Conservation (phyloP, 2,888 invertebrate genomes). For the Anaspis maculata region DNA sequence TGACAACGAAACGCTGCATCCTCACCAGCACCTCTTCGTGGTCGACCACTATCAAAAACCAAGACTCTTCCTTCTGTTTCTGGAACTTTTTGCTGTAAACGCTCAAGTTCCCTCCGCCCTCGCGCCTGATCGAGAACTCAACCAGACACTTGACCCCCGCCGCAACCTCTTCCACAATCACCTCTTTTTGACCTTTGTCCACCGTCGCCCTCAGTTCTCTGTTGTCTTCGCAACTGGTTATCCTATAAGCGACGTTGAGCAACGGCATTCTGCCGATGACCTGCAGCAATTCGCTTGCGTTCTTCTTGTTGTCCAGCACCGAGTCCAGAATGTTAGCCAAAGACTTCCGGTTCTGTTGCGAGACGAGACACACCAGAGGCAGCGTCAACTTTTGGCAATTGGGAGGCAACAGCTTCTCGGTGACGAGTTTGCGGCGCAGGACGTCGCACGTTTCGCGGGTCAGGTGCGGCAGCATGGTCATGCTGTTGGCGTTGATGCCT, state of each 20-base stretch:
- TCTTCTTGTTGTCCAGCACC: slow-evolving; percentile 12
- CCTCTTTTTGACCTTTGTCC: not conserved
- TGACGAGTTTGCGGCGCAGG: slow-evolving; percentile 46
- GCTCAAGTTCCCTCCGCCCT: slow-evolving; percentile 36
- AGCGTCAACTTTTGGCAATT: slow-evolving; percentile 6
- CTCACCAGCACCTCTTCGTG: slow-evolving; percentile 63
- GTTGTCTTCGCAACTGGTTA: no score
- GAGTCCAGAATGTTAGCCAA: slow-evolving; percentile 1
- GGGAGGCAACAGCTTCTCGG: slow-evolving; percentile 3
- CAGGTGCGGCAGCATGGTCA: slow-evolving; percentile 71
- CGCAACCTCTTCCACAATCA: slow-evolving; percentile 34
- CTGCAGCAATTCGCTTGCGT: slow-evolving; percentile 26
- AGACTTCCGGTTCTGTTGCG: no score
- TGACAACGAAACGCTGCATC: slow-evolving; percentile 63
- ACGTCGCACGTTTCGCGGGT: slow-evolving; percentile 55
- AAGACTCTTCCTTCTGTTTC: slow-evolving; percentile 91
- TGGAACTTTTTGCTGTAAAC: slow-evolving; percentile 81
- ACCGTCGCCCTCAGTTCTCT: no score
- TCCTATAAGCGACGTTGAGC: slow-evolving; percentile 22
- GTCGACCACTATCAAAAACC: slow-evolving; percentile 79
- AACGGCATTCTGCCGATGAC: slow-evolving; percentile 32
- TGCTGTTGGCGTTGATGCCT: slow-evolving; percentile 65
- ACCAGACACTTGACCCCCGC: slow-evolving; percentile 31
- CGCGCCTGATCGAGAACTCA: slow-evolving; percentile 27
- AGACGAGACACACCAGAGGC: no score